These are phyloP conservation scores for Eurytoma adleriae DNA, from an alignment of 2,888 invertebrate genomes.

Conservation along the genomic window DNA sequence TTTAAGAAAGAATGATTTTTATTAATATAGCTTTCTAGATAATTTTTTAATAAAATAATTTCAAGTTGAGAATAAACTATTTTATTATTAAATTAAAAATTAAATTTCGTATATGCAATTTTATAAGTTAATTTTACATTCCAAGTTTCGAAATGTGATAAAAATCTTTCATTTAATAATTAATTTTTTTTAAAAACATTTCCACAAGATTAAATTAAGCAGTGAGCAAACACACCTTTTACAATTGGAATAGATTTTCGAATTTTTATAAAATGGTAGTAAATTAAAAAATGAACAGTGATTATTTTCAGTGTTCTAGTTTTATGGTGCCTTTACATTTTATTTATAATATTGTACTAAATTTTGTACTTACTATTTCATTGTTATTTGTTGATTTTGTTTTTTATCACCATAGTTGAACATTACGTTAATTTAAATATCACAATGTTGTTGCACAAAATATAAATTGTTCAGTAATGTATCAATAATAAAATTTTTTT, in stretches of 20 bases:
- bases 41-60: too few species aligned
- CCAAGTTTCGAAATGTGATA: background rate
- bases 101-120: too few species aligned
- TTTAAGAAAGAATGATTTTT: too few species aligned
- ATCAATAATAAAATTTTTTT: background rate
- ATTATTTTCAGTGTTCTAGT: background rate
- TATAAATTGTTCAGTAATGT: background rate
- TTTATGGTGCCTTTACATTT: constrained; percentile 1
- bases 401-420: background rate
- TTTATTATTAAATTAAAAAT: too few species aligned
- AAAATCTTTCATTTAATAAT: too few species aligned
- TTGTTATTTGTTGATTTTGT: constrained; percentile 26
- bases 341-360: background rate
- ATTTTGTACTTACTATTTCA: constrained; percentile 21
- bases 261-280: background rate
- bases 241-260: background rate
- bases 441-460: background rate
- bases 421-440: background rate
- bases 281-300: background rate
- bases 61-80: too few species aligned
- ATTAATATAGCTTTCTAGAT: too few species aligned
- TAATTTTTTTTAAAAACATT: background rate
- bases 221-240: background rate
- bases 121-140: background rate
- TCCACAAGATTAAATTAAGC: background rate